A percentile compares a stretch with the other conserved stretches of the same genome.
phyloP scores from a whole-genome alignment of 2,888 invertebrate species.

The Abrostola tripartita region DNA sequence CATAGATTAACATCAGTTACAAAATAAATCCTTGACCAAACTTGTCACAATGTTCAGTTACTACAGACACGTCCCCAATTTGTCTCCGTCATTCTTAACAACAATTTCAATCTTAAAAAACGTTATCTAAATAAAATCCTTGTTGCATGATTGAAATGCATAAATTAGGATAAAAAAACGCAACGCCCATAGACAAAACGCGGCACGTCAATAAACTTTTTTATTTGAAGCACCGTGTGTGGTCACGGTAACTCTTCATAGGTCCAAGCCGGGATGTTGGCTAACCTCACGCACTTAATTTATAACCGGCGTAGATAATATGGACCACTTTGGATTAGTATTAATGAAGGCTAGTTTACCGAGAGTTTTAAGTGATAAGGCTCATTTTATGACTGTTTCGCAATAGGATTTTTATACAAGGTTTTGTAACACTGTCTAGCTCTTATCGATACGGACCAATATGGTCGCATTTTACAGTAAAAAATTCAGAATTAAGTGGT shows the following conservation, averaged over 20 bases:
- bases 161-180: conserved; percentile 55
- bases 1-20: conserved; percentile 4
- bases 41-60: conserved; percentile 17
- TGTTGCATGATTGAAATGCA: conserved; percentile 48
- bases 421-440: conserved; percentile 27
- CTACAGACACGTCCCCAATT: conserved; percentile 16
- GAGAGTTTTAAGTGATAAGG: conserved; percentile 62
- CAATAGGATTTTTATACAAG: conserved; percentile 37
- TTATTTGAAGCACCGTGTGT: conserved; percentile 70
- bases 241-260: conserved; percentile 68
- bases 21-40: conserved; percentile 8
- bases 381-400: conserved; percentile 50
- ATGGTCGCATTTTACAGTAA: conserved; percentile 32
- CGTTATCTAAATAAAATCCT: conserved; percentile 51
- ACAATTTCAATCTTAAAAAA: conserved; percentile 30
- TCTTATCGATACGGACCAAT: conserved; percentile 15
- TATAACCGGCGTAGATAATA: conserved; percentile 74
- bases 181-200: conserved; percentile 52
- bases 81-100: conserved; percentile 38
- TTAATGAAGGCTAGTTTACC: conserved; percentile 66
- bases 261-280: conserved; percentile 70
- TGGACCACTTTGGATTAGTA: conserved; percentile 69
- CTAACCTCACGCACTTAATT: conserved; percentile 73
- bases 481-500: conserved; percentile 45
- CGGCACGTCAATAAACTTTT: conserved; percentile 54